Percentiles rank a stretch among this genome's conserved stretches.
Conservation (phyloP, 2,113 vertebrate genomes). For the Zapornia atra region DNA sequence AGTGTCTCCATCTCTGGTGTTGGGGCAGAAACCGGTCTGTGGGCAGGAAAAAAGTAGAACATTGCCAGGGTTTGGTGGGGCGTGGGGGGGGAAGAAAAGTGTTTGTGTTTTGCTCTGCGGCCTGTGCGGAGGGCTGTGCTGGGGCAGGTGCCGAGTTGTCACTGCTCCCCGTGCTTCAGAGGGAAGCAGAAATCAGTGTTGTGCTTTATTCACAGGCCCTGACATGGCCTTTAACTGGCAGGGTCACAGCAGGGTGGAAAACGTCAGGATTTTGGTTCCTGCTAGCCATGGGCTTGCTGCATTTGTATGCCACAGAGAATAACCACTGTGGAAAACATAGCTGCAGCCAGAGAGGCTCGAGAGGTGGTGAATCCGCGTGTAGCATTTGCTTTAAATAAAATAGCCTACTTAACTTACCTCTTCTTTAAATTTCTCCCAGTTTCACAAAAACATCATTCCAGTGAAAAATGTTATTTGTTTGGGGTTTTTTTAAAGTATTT, state of each 20-base stretch:
- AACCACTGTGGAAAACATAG: not conserved
- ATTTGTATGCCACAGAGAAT: not conserved
- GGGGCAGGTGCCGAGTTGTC: not conserved
- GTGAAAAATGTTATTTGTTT: not conserved
- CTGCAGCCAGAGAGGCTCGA: not conserved
- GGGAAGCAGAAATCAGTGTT: not conserved
- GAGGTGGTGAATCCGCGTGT: not conserved
- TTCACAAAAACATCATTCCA: not conserved
- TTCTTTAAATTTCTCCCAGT: not conserved
- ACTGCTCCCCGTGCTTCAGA: rapidly evolving
- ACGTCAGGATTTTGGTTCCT: not conserved
- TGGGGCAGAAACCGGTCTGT: not conserved
- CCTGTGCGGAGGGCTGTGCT: not conserved
- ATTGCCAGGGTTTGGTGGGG: rapidly evolving
- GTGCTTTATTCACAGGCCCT: not conserved
- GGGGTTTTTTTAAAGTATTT: not conserved
- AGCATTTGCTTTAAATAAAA: not conserved
- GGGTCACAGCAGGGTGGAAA: not conserved
- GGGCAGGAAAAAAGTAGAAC: not conserved
- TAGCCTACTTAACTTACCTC: not conserved
- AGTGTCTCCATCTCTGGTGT: rapidly evolving
- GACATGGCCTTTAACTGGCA: not conserved
- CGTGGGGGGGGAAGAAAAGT: rapidly evolving
- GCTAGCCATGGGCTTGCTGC: not conserved
- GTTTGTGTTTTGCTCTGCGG: not conserved